A percentile compares a stretch with the other conserved stretches of the same genome.
Evolutionary conservation across 2,888 invertebrate genomes (phyloP).

Genomic region (Eudasyphora cyanicolor): DNA sequence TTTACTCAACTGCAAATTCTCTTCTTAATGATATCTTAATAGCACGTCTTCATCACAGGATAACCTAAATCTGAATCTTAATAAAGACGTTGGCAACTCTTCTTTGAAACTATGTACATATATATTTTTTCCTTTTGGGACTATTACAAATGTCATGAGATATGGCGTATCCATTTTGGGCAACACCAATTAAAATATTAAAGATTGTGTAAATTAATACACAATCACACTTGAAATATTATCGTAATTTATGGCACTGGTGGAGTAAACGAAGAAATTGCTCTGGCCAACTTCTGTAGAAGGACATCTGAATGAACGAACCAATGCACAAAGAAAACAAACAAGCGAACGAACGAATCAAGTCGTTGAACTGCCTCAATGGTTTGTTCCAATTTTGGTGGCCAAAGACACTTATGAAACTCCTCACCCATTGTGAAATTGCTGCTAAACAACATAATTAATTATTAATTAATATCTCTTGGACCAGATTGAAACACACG

Average conservation of each 20-base stretch:
- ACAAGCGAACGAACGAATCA: too few relatives aligned
- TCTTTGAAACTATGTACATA: background rate
- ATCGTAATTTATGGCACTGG: background rate
- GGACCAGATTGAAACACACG: too few relatives aligned
- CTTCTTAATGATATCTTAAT: too few relatives aligned
- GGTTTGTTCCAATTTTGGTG: constrained; percentile 44
- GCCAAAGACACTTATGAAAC: background rate
- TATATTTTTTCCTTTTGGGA: background rate
- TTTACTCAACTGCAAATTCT: too few relatives aligned
- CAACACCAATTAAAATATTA: constrained; percentile 58
- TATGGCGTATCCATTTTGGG: constrained; percentile 26
- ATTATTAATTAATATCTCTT: constrained; percentile 57
- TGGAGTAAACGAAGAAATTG: constrained; percentile 10
- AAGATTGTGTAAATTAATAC: constrained; percentile 55
- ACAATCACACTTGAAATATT: constrained; percentile 48
- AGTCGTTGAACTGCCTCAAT: background rate
- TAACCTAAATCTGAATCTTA: too few relatives aligned
- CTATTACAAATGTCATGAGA: constrained; percentile 2
- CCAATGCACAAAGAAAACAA: too few relatives aligned
- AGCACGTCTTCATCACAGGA: too few relatives aligned
- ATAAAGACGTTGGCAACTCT: background rate
- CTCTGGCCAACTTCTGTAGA: constrained; percentile 26
- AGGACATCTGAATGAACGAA: background rate
- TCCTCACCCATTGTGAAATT: background rate
- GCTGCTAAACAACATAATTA: constrained; percentile 58